Conservation (phyloP, 2,888 invertebrate genomes). For the Odontothrips loti region DNA sequence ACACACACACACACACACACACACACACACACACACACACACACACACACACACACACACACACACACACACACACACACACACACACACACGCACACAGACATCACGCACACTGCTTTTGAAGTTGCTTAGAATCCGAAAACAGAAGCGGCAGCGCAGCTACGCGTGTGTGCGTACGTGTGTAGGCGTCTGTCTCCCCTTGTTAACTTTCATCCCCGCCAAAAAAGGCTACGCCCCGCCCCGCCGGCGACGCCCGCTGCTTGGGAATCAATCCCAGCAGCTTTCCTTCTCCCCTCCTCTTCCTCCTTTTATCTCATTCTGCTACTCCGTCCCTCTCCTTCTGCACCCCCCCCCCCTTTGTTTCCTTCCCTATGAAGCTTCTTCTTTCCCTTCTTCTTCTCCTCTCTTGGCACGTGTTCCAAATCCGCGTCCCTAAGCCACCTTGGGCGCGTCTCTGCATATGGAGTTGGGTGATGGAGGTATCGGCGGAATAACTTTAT, state of each 20-base stretch:
- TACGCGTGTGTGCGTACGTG: no score
- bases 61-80: no score
- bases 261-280: slow-evolving; percentile 2
- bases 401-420: background rate
- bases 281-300: background rate
- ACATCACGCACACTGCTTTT: no score
- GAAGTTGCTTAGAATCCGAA: no score
- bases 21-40: no score
- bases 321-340: background rate
- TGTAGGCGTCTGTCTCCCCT: background rate
- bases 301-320: background rate
- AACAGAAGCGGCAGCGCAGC: no score
- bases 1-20: no score
- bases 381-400: background rate
- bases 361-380: background rate
- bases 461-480: no score
- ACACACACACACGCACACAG: no score
- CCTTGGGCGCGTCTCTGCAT: no score
- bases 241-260: background rate
- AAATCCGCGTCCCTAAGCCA: background rate
- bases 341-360: background rate
- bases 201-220: slow-evolving; percentile 13
- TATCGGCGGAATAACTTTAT: no score
- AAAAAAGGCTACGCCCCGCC: background rate
- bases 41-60: no score